Base-by-base conservation (phyloP, 2,888 invertebrate species). In the Girardia tigrina region DNA sequence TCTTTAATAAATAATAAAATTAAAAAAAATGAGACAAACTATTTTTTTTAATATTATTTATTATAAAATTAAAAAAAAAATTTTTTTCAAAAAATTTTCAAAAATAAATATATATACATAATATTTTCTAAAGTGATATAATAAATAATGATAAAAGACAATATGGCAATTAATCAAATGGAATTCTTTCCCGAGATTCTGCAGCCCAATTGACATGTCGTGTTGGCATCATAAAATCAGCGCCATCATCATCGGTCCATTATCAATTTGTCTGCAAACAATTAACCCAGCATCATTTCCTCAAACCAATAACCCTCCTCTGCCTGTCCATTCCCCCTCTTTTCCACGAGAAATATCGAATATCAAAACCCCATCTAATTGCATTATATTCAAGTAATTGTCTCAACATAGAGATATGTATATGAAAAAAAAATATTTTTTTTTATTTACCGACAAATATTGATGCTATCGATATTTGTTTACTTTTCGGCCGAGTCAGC, bases 141-240 rank as follows among this genome's bases (percentile, higher is more conserved):
- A 56, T 56, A 56, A 56, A 56, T 56, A n/a, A 56, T 56, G n/a
- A 56, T 56, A 2, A 56, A 56, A n/a, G 56, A 56, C 56, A 56
- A 56, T 20, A 23, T 56, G 20, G n/a, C 56, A 8, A 56, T 56
- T 56, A 56, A 56, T 56, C 56, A 56, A 56, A 6, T n/a, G n/a
- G n/a, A n/a, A n/a, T n/a, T 56, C 23, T 20, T 56, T 56, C 56
- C 56, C 56, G n/a, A n/a, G n/a, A 56, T 23, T 12, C 23, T 56
- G 56, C n/a, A n/a, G 56, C 56, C 23, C 23, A 56, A 56, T 56
- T 56, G 56, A 56, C 23, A 56, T 8, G 6, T 56, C 56, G n/a
- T 56, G n/a, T 56, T 56, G n/a, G 56, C 2, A 36, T 8, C 8
- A 36, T 36, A 36, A 36, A 36, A 36, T 36, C 36, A 36, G 36